Percentiles rank a stretch among this genome's conserved stretches.
phyloP scores from a whole-genome alignment of 1,140 invertebrate genomes.

The Ptiloglossa arizonensis region DNA sequence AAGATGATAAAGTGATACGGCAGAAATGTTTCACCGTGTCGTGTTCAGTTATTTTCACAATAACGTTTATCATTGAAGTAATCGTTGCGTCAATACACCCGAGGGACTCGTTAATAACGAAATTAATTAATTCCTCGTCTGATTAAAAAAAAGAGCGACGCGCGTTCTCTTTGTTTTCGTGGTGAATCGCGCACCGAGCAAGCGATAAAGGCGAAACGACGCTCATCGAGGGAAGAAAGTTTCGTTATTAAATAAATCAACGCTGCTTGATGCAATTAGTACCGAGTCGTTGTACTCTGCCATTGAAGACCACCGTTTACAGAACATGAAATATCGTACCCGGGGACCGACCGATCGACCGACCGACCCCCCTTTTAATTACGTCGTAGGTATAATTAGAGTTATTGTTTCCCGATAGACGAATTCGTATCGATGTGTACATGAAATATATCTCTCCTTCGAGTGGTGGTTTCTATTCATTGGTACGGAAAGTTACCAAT shows the following conservation, averaged over 20 bases:
- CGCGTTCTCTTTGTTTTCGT: no score
- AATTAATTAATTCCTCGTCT: background rate
- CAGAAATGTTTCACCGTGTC: background rate
- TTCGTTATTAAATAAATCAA: background rate
- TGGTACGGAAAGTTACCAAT: conserved; percentile 27
- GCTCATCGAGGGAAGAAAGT: background rate
- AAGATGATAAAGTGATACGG: background rate
- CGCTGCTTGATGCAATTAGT: background rate
- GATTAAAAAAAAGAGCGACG: background rate
- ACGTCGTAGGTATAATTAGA: conserved; percentile 48
- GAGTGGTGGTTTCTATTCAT: background rate
- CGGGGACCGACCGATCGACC: no score
- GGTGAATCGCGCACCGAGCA: no score
- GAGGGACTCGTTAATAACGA: background rate
- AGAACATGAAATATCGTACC: conserved; percentile 4
- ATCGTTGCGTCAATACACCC: background rate
- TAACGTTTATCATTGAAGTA: no score
- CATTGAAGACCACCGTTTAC: conserved; percentile 41
- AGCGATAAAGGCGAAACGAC: background rate
- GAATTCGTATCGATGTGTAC: conserved; percentile 38
- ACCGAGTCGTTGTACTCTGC: conserved; percentile 5
- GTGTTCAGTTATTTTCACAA: background rate
- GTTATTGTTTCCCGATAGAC: conserved; percentile 40
- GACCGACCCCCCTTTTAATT: conserved; percentile 51
- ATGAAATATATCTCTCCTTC: conserved; percentile 37